Evolutionary conservation across 2,797 vertebrate species (phyloP).

Genomic region (Chelidonichthys spinosus): DNA sequence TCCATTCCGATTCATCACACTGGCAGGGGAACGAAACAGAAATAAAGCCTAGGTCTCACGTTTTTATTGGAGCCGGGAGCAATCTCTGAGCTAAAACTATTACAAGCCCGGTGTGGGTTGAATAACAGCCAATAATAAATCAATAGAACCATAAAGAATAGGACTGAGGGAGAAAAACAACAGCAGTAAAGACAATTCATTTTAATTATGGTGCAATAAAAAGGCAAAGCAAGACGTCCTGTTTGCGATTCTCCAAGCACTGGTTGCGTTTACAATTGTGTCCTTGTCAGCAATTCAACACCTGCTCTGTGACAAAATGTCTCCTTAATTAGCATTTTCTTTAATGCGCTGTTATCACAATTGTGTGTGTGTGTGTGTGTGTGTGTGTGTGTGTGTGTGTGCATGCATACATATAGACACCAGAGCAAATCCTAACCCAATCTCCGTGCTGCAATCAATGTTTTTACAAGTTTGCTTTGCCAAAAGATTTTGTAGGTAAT

Average conservation of each 20-base stretch:
- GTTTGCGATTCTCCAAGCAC: constrained; percentile 47
- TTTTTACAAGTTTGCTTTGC: too few relatives aligned
- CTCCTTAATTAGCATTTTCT: constrained; percentile 62
- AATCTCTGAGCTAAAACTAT: constrained; percentile 51
- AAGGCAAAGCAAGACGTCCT: constrained; percentile 59
- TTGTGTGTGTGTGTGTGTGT: neutral
- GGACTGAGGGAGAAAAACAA: constrained; percentile 61
- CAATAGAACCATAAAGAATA: constrained; percentile 67
- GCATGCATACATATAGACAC: constrained; percentile 3
- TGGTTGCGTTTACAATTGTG: constrained; percentile 58
- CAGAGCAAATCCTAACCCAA: neutral
- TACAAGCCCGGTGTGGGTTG: constrained; percentile 58
- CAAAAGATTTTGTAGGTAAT: too few relatives aligned
- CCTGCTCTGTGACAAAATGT: constrained; percentile 65
- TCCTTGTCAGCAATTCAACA: constrained; percentile 76
- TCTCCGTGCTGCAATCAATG: neutral
- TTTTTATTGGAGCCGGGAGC: constrained; percentile 51
- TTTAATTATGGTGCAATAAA: constrained; percentile 76
- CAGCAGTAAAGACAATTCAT: constrained; percentile 71
- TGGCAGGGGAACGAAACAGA: constrained; percentile 42
- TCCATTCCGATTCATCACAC: constrained; percentile 59
- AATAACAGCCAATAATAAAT: constrained; percentile 76
- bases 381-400: too few relatives aligned
- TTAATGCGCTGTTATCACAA: constrained; percentile 35
- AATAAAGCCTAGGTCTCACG: constrained; percentile 46